Percentiles rank a stretch among this genome's conserved stretches.
Conservation (phyloP, 2,797 vertebrate genomes). For the Ambastaia sidthimunki region DNA sequence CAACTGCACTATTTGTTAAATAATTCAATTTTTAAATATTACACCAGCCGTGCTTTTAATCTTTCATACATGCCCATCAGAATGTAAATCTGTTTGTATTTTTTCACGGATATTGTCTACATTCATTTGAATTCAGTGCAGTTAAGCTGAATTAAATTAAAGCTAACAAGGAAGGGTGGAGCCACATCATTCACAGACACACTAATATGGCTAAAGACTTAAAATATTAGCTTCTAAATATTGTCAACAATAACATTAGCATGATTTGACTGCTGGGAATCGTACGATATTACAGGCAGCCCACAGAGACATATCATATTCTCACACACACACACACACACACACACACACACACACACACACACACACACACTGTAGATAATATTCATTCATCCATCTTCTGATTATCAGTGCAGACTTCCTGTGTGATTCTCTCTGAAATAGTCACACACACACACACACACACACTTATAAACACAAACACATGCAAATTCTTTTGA, state of each 20-base stretch:
- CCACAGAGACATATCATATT: slow-evolving; percentile 45
- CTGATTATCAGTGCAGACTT: slow-evolving; percentile 46
- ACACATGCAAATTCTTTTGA: slow-evolving; percentile 17
- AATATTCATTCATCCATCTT: slow-evolving; percentile 50
- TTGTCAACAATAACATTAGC: slow-evolving; percentile 50
- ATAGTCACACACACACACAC: slow-evolving; percentile 19
- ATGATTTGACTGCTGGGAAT: slow-evolving; percentile 55
- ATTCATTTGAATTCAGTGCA: neutral
- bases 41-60: slow-evolving; percentile 4
- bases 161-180: neutral
- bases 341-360: slow-evolving; percentile 32
- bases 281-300: slow-evolving; percentile 29
- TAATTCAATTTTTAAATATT: slow-evolving; percentile 20
- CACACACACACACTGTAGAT: slow-evolving; percentile 38
- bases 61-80: slow-evolving; percentile 21
- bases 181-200: neutral
- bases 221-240: slow-evolving; percentile 34
- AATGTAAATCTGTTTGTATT: neutral
- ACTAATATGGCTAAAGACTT: slow-evolving; percentile 6
- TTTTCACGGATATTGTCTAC: neutral
- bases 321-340: slow-evolving; percentile 37
- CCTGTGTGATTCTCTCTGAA: slow-evolving; percentile 41
- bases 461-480: slow-evolving; percentile 13
- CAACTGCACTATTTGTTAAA: slow-evolving; percentile 26
- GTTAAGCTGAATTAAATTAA: neutral